Percentiles rank a stretch among this genome's conserved stretches.
phyloP scores from a whole-genome alignment of 92 coral and sea anemone species.

The Phenganax stokvisi region DNA sequence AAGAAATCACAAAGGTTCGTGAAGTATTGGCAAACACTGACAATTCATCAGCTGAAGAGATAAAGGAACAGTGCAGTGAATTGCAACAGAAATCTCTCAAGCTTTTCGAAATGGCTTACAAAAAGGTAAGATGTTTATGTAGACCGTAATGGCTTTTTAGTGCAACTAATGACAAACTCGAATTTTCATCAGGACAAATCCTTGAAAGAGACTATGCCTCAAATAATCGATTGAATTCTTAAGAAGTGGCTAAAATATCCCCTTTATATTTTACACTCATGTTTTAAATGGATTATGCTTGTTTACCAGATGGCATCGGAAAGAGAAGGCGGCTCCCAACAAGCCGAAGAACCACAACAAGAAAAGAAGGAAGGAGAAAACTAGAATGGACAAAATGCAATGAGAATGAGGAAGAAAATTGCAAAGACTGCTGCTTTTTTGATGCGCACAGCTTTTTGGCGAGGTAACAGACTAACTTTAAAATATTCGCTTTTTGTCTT shows the following conservation, averaged over 20 bases:
- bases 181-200: background rate
- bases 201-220: no score
- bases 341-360: conserved; percentile 13
- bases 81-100: conserved; percentile 97
- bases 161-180: background rate
- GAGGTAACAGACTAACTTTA: background rate
- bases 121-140: conserved; percentile 55
- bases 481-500: background rate
- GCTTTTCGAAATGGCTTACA: conserved; percentile 94
- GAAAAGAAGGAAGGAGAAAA: conserved; percentile 25
- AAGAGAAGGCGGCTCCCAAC: conserved; percentile 51
- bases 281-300: background rate
- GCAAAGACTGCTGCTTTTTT: background rate
- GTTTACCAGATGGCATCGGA: conserved; percentile 76
- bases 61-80: conserved; percentile 79
- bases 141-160: background rate
- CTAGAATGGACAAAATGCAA: background rate
- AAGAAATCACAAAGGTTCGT: conserved; percentile 75
- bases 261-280: no score
- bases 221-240: no score
- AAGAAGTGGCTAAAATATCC: no score
- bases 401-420: background rate
- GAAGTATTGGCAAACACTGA: conserved; percentile 82
- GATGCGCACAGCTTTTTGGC: background rate
- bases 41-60: conserved; percentile 72